Evolutionary conservation across 2,888 invertebrate genomes (phyloP).

Genomic region (Branchipolynoe longqiensis): DNA sequence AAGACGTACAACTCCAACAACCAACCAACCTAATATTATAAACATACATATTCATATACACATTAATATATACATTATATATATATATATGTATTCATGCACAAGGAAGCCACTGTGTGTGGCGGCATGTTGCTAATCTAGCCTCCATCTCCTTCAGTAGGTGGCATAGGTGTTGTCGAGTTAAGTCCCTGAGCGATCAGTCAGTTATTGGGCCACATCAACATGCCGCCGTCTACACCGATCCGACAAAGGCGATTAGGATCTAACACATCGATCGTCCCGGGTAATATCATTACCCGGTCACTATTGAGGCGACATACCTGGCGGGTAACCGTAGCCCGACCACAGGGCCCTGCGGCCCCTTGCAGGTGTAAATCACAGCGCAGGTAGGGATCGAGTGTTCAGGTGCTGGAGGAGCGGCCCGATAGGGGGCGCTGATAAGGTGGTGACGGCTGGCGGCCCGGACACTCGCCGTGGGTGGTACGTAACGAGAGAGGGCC

Average conservation of each 20-base stretch:
- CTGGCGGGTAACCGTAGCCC: neutral
- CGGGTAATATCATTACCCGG: slow-evolving; percentile 21
- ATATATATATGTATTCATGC: neutral
- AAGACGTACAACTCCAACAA: too few species aligned
- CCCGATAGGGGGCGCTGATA: neutral
- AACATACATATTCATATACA: too few species aligned
- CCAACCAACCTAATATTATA: too few species aligned
- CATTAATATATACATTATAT: too few species aligned
- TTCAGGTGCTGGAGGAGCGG: neutral
- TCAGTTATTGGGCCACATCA: slow-evolving; percentile 15
- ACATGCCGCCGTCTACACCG: neutral
- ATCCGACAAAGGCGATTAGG: neutral
- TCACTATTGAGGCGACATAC: neutral
- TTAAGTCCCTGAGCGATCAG: neutral
- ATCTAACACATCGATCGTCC: slow-evolving; percentile 22
- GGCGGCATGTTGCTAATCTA: neutral
- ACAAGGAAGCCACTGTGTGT: neutral
- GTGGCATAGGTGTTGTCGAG: too few species aligned
- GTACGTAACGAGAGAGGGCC: slow-evolving; percentile 7
- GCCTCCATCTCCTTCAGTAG: neutral
- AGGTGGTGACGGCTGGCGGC: slow-evolving; percentile 32
- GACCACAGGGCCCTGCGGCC: neutral
- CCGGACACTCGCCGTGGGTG: slow-evolving; percentile 9
- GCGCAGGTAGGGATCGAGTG: neutral
- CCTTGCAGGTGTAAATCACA: slow-evolving; percentile 31